phyloP scores from a whole-genome alignment of 2,888 invertebrate species.

The Metopia argyrocephala region DNA sequence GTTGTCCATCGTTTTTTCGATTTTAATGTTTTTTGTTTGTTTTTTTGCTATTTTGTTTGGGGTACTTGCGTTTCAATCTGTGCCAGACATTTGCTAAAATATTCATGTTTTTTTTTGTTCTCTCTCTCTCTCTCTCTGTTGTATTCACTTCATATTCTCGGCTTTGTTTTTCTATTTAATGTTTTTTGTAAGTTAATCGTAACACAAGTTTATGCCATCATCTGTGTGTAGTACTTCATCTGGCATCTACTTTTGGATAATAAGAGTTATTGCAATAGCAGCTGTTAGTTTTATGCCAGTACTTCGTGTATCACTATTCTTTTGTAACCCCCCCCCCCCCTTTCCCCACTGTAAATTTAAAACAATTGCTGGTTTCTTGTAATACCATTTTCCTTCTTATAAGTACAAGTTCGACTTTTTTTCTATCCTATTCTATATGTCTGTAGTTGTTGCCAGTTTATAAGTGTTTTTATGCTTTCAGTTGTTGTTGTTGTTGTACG shows the following conservation, averaged over 20 bases:
- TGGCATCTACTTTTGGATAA: constrained; percentile 69
- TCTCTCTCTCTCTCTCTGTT: not conserved
- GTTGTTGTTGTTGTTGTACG: constrained; percentile 59
- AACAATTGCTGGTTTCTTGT: constrained; percentile 8
- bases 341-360: constrained; percentile 23
- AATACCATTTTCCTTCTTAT: constrained; percentile 4
- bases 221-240: constrained; percentile 78
- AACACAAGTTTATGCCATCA: constrained; percentile 67
- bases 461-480: constrained; percentile 62
- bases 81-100: constrained; percentile 57
- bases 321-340: no score
- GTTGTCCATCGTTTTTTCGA: not conserved
- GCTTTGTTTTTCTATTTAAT: no score
- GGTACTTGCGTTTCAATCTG: constrained; percentile 55
- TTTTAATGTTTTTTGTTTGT: not conserved
- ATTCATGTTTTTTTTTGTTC: constrained; percentile 46
- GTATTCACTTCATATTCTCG: no score
- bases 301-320: no score
- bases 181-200: constrained; percentile 46
- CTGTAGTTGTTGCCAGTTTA: constrained; percentile 63
- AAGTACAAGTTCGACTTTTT: not conserved
- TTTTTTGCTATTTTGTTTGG: constrained; percentile 8
- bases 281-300: constrained; percentile 68
- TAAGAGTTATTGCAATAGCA: constrained; percentile 76
- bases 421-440: constrained; percentile 58